These are phyloP conservation scores for Silurus asotus DNA, from an alignment of 2,113 vertebrate genomes.

Conservation along the genomic window DNA sequence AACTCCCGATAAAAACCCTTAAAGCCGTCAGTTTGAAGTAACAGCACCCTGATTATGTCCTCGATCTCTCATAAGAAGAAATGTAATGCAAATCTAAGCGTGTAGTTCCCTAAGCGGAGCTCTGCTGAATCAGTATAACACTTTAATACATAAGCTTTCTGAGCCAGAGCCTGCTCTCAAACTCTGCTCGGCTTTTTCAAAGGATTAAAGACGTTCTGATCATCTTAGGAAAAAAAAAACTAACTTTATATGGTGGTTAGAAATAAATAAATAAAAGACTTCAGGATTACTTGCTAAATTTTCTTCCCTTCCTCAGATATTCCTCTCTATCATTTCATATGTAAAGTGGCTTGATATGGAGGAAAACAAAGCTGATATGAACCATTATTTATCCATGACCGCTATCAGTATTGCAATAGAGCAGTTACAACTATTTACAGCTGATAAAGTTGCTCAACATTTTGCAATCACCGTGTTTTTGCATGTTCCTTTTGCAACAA, in stretches of 20 bases:
- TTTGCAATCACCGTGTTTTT: too few relatives aligned
- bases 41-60: neutral
- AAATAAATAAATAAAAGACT: neutral
- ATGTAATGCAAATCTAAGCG: neutral
- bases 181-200: neutral
- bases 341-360: neutral
- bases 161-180: neutral
- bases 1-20: neutral
- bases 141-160: neutral
- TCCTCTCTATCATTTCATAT: neutral
- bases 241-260: neutral
- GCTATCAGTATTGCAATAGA: neutral
- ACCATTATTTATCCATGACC: neutral
- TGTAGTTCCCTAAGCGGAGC: neutral
- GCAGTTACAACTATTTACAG: neutral
- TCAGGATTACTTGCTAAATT: neutral
- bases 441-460: too few relatives aligned
- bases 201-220: neutral
- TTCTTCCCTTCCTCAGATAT: neutral
- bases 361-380: neutral
- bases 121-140: slow-evolving; percentile 7
- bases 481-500: too few relatives aligned
- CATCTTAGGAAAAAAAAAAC: neutral
- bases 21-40: neutral
- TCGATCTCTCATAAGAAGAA: neutral